phyloP scores from a whole-genome alignment of 2,888 invertebrate genomes.

The Oligia strigilis region DNA sequence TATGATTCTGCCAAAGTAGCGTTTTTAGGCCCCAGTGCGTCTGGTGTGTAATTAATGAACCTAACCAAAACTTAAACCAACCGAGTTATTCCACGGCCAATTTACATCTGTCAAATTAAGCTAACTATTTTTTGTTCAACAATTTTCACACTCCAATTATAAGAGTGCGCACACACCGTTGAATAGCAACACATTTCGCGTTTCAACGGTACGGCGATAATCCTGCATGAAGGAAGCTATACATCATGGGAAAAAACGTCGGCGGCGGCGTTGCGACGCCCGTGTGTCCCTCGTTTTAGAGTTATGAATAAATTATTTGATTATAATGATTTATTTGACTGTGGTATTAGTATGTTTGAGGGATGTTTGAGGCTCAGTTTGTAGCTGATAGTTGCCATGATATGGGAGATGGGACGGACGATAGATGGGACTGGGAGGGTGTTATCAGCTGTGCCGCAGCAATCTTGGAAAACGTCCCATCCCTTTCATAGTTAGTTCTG shows the following conservation, averaged over 20 bases:
- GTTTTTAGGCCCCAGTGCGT: too few relatives aligned
- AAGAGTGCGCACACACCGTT: slow-evolving; percentile 69
- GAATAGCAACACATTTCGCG: slow-evolving; percentile 67
- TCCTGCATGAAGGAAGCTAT: slow-evolving; percentile 82
- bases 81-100: slow-evolving; percentile 27
- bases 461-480: background rate
- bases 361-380: slow-evolving; percentile 7
- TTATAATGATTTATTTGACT: slow-evolving; percentile 61
- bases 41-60: background rate
- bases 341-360: slow-evolving; percentile 44
- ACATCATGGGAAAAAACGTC: slow-evolving; percentile 80
- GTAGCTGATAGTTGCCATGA: background rate
- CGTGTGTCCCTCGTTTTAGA: slow-evolving; percentile 62
- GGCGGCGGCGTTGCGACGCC: slow-evolving; percentile 52
- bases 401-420: background rate
- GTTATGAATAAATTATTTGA: slow-evolving; percentile 65
- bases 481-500: background rate
- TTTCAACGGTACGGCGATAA: slow-evolving; percentile 65
- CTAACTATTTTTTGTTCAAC: slow-evolving; percentile 32
- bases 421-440: background rate
- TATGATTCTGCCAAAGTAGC: too few relatives aligned
- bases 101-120: slow-evolving; percentile 59
- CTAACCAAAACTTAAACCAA: slow-evolving; percentile 3
- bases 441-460: slow-evolving; percentile 1
- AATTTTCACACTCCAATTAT: slow-evolving; percentile 74